Evolutionary conservation across 1,140 invertebrate genomes (phyloP), one percentile per base, ranked within the genome.

Genomic region (Potamilus streckersoni): DNA sequence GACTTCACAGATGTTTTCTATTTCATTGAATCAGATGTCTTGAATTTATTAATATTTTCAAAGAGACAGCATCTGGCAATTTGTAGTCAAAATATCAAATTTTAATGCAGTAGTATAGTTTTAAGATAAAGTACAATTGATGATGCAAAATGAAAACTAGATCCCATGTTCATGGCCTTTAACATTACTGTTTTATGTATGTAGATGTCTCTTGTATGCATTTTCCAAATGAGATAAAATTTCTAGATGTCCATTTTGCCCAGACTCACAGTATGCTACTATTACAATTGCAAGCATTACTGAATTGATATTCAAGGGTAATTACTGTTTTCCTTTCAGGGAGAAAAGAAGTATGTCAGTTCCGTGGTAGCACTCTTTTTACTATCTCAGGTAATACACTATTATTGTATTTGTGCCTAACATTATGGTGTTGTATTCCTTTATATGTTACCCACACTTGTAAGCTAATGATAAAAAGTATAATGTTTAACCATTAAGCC

Each of bases 321-420:
- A 56, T 72, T 57, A 63, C 31, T 67, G 5, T 75, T 57, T 66
- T 23, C 38, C 38, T 83, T 85, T 73, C 85, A 91, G 90, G 88
- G 87, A 77, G 86, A 87, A 38, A 90, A 87, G 88, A 94, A 94
- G 19, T 92, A 93, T 79, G 94, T 97, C 0, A 97, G 96, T 74
- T 94, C 95, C 72, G 95, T 98, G 5, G 95, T 98, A 0, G 93
- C 96, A 1, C 90, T 99, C 64, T 99, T 97, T 91, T 90, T 99
- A 61, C 89, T 98, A 61, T 98, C 97, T 8, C 95, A 98, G 93
- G 96, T 91, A 75, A 74, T 63, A 60, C 56, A 19, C 20, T 17
- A 15, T 23, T 71, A 1, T 23, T 57, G 38, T 71, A 20, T 17
- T 66, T 49, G 8, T 68, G 15, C 15, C 14, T 55, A 55, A 68